Percentiles rank a stretch among this genome's conserved stretches.
Conservation (phyloP, 2,888 invertebrate genomes). For the Lycia hirtaria region DNA sequence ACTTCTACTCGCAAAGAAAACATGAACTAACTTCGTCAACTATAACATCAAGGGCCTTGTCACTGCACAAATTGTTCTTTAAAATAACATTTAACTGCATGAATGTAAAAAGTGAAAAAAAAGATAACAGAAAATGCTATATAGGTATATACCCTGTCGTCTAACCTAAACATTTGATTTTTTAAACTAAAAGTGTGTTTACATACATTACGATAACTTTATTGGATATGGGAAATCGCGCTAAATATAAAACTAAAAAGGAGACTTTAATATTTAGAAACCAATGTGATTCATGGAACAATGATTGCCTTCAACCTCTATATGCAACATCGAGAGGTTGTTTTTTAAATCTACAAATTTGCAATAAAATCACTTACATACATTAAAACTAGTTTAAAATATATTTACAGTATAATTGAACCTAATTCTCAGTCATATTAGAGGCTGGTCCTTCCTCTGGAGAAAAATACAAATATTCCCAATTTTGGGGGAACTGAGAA, state of each 20-base stretch:
- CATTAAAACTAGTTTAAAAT: slow-evolving; percentile 54
- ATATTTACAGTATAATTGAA: slow-evolving; percentile 78
- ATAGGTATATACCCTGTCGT: slow-evolving; percentile 68
- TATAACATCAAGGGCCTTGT: slow-evolving; percentile 41
- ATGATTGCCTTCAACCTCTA: slow-evolving; percentile 40
- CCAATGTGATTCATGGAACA: slow-evolving; percentile 38
- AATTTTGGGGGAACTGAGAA: slow-evolving; percentile 41
- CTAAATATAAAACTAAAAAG: slow-evolving; percentile 33
- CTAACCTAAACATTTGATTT: slow-evolving; percentile 47
- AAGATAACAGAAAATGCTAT: slow-evolving; percentile 54
- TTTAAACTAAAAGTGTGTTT: slow-evolving; percentile 34
- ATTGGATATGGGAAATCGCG: slow-evolving; percentile 27
- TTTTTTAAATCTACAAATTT: slow-evolving; percentile 54
- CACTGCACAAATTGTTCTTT: slow-evolving; percentile 40
- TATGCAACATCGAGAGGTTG: slow-evolving; percentile 50
- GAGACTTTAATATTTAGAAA: slow-evolving; percentile 32
- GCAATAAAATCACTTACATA: slow-evolving; percentile 52
- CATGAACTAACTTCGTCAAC: too few species aligned
- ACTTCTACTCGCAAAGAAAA: slow-evolving; percentile 44
- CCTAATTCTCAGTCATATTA: slow-evolving; percentile 82
- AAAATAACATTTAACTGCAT: slow-evolving; percentile 36
- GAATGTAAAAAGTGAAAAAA: slow-evolving; percentile 32
- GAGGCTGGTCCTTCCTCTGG: slow-evolving; percentile 54
- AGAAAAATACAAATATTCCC: slow-evolving; percentile 35
- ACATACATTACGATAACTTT: slow-evolving; percentile 20